Conservation (phyloP, 2,113 vertebrate species). For the Raja brachyura region DNA sequence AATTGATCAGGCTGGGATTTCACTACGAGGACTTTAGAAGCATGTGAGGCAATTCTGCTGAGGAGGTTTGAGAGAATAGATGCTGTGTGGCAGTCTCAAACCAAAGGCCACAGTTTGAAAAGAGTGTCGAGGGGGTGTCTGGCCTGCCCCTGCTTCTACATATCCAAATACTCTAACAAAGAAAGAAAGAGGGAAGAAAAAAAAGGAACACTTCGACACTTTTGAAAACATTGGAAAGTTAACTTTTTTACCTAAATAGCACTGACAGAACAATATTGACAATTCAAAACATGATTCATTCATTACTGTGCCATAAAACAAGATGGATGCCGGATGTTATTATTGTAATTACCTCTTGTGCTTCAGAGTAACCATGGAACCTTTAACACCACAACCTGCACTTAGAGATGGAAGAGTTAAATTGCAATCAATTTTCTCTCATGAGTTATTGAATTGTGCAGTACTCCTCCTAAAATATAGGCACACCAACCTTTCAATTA, state of each 20-base stretch:
- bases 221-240: neutral
- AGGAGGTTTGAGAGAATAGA: too few species aligned
- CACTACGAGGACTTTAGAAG: too few species aligned
- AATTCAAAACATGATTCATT: neutral
- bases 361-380: neutral
- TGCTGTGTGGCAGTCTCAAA: too few species aligned
- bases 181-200: too few species aligned
- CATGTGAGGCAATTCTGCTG: too few species aligned
- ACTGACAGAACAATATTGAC: neutral
- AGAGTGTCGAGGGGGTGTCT: too few species aligned
- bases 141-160: too few species aligned
- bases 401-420: conserved; percentile 12
- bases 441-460: conserved; percentile 22
- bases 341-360: neutral
- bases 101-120: too few species aligned
- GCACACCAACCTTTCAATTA: conserved; percentile 27
- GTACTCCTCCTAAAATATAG: conserved; percentile 32
- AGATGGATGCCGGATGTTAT: neutral
- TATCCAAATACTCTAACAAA: too few species aligned
- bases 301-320: neutral
- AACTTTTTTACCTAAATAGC: neutral
- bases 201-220: neutral
- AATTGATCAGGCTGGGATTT: too few species aligned
- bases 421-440: conserved; percentile 37
- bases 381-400: neutral